These are phyloP conservation scores for Carduelis carduelis DNA, from an alignment of 2,797 vertebrate species.

Conservation along the genomic window DNA sequence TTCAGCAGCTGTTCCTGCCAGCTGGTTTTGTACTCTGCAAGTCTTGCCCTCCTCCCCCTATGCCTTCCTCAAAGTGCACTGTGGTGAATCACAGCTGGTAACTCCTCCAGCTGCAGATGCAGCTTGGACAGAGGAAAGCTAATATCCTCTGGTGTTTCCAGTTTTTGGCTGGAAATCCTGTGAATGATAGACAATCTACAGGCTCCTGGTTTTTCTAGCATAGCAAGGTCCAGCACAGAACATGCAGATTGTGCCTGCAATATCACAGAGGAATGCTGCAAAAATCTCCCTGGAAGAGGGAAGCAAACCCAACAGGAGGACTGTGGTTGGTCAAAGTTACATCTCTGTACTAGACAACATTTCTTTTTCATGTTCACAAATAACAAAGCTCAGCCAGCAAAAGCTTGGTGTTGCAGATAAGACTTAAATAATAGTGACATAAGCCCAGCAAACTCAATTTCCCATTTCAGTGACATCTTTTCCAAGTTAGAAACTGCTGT, in stretches of 20 bases:
- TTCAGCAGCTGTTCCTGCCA: constrained; percentile 41
- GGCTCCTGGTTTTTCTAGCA: background rate
- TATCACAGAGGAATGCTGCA: background rate
- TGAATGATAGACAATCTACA: background rate
- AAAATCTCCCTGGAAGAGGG: background rate
- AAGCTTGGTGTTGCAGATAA: background rate
- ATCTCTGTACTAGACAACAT: background rate
- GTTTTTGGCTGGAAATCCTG: background rate
- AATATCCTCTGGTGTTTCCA: background rate
- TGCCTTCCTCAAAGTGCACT: fast-evolving
- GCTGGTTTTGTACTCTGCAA: constrained; percentile 26
- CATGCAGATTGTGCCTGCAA: fast-evolving
- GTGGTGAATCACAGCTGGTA: constrained; percentile 6
- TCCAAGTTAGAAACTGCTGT: background rate
- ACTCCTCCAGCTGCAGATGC: background rate
- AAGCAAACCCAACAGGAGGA: background rate
- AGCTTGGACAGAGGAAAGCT: background rate
- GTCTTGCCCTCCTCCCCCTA: background rate
- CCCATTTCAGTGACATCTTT: background rate
- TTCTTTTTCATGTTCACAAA: background rate
- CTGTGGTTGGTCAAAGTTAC: background rate
- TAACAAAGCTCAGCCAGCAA: background rate
- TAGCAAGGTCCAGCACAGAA: background rate
- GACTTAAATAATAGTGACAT: background rate
- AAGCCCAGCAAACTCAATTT: background rate